Evolutionary conservation across 2,888 invertebrate genomes (phyloP), one percentile per base, ranked within the genome.

Genomic region (Philereme transversata): DNA sequence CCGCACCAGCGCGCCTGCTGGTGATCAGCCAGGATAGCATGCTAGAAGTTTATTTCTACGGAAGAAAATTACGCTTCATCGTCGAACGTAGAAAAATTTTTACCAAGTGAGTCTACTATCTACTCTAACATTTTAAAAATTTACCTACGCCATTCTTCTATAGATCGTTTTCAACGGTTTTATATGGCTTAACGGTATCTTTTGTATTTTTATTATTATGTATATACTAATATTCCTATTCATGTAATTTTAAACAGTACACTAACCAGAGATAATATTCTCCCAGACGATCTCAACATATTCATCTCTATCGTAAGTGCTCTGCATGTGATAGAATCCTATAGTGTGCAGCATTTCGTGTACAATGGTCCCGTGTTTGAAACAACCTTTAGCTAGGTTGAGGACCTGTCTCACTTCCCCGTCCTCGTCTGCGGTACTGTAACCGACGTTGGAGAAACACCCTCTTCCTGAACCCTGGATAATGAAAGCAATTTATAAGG

Each of bases 321-420:
- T 96, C 78, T 97, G 97, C 87, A 97, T 97, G 77, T 97, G 97
- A 80, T 95, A 96, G 82, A 97, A 97, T 0, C 97, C 97, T 2
- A 96, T 82, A 0, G 96, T 95, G 76, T 97, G 97, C 73, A 97
- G 91, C 79, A 97, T 91, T 82, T 97, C 97, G 77, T 97, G 96
- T 5, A 95, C 93, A 4, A 96, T 93, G 7, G 95, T 95, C 10
- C 96, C 95, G 61, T 93, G 93, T 35, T 81, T 87, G 59, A 95
- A 93, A 75, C 95, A 95, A 38, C 93, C 91, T 22, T 89, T 90
- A 0, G 92, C 87, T 0, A 94, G 76, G 71, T 95, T 94, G 22
- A 95, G 75, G 0, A 93, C 87, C 80, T 94, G 90, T 0, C 68
- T 59, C 0, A 70, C 67, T 44, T 82, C 81, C 0, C 75, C 83